These are phyloP conservation scores for Eptesicus fuscus DNA, from an alignment of 2,113 vertebrate genomes.

Conservation along the genomic window DNA sequence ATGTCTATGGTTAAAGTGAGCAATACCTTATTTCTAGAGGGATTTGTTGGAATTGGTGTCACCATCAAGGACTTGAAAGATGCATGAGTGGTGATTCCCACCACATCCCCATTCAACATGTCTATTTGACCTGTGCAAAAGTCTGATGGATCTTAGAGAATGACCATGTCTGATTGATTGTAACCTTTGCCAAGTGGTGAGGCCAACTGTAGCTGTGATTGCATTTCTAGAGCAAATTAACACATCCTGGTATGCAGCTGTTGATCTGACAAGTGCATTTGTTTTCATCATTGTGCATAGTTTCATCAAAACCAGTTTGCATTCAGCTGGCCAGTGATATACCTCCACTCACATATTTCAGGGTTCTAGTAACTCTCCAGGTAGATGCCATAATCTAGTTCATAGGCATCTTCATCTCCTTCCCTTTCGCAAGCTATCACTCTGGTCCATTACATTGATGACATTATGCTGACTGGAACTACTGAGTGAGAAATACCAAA, in stretches of 20 bases:
- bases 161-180: not conserved
- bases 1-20: not conserved
- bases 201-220: not conserved
- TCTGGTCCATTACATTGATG: not conserved
- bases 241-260: not conserved
- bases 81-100: not conserved
- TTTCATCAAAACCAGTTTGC: not conserved
- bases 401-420: not conserved
- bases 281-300: not conserved
- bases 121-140: not conserved
- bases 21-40: not conserved
- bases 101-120: not conserved
- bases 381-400: not conserved
- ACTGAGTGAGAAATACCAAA: not conserved
- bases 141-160: not conserved
- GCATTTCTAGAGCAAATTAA: not conserved
- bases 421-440: not conserved
- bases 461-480: not conserved
- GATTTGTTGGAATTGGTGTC: not conserved
- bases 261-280: not conserved
- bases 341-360: not conserved
- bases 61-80: not conserved
- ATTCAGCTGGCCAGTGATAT: not conserved
- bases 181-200: not conserved
- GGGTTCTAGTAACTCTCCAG: not conserved